A percentile compares a stretch with the other conserved stretches of the same genome.
phyloP scores from a whole-genome alignment of 1,140 invertebrate species.

The Antheraea pernyi region DNA sequence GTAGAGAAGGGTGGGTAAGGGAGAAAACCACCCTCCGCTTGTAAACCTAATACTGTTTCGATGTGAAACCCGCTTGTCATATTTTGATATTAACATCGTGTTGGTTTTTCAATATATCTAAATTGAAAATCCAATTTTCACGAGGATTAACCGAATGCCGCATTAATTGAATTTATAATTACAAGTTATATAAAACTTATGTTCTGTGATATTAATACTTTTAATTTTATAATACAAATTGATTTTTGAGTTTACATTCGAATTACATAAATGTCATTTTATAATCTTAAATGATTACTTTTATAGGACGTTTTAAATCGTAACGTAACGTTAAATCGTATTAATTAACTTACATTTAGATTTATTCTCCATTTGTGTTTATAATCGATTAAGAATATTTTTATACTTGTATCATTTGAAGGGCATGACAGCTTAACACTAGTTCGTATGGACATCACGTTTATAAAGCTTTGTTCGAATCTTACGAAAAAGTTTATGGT shows the following conservation, averaged over 20 bases:
- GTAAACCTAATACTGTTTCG: constrained; percentile 27
- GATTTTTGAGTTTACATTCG: neutral
- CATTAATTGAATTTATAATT: neutral
- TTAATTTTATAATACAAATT: neutral
- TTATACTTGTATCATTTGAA: too few relatives aligned
- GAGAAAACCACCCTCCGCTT: constrained; percentile 18
- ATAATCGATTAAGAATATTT: too few relatives aligned
- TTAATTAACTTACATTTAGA: too few relatives aligned
- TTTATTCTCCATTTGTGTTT: too few relatives aligned
- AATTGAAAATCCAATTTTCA: neutral
- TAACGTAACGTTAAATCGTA: too few relatives aligned
- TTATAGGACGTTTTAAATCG: too few relatives aligned
- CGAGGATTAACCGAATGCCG: neutral
- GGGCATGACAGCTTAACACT: too few relatives aligned
- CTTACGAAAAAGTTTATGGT: too few relatives aligned
- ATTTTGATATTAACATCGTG: neutral
- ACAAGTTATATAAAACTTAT: neutral
- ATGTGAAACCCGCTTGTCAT: constrained; percentile 26
- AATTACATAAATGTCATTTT: neutral
- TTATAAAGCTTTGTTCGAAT: too few relatives aligned
- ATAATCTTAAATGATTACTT: too few relatives aligned
- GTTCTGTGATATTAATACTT: neutral
- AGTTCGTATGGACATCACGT: too few relatives aligned
- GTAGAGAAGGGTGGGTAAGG: constrained; percentile 20
- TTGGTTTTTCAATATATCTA: neutral